Evolutionary conservation across 2,888 invertebrate genomes (phyloP), one percentile per base, ranked within the genome.

Genomic region (Microplitis manilae): DNA sequence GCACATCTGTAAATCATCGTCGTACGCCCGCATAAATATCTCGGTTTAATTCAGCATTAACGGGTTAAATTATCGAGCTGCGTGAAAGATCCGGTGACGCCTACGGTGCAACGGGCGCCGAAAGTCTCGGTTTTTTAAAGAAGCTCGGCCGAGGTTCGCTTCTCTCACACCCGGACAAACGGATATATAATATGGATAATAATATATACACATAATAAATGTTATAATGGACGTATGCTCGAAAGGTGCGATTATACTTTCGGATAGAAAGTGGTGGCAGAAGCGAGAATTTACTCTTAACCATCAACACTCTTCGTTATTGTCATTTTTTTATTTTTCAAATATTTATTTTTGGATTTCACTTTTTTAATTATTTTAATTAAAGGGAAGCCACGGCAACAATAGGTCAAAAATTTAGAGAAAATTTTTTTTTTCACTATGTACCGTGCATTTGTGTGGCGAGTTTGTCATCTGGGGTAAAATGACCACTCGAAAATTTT

Each of bases 11-110:
- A 84, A 84, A 84, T 83, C 84, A 83, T 83, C 79, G 80, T 81
- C 79, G 77, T 80, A 81, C 78, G 78, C 81, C 78, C 81, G 80
- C 82, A 83, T 85, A 84, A 84, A 84, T 83, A 83, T 83, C 83
- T 78, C 75, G 78, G 83, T 85, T 87, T 87, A 88, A 88, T 88
- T 87, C 85, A 84, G 83, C 80, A 86, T 87, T 86, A 87, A 86
- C 85, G 83, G 82, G 77, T 85, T 81, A 86, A 87, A 87, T 86
- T 87, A 85, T 85, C 81, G 85, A 79, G 79, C 80, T 74, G 76
- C 82, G 81, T 79, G 80, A 77, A 81, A 79, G 80, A 77, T 70
- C 78, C 13, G 80, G 78, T 78, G 70, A 82, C 80, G 82, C 80
- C 81, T 73, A 78, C 77, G 68, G 59, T 60, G n/a, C 39, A 30